Evolutionary conservation across 2,888 invertebrate species (phyloP).

Genomic region (Parapristionchus giblindavisi): DNA sequence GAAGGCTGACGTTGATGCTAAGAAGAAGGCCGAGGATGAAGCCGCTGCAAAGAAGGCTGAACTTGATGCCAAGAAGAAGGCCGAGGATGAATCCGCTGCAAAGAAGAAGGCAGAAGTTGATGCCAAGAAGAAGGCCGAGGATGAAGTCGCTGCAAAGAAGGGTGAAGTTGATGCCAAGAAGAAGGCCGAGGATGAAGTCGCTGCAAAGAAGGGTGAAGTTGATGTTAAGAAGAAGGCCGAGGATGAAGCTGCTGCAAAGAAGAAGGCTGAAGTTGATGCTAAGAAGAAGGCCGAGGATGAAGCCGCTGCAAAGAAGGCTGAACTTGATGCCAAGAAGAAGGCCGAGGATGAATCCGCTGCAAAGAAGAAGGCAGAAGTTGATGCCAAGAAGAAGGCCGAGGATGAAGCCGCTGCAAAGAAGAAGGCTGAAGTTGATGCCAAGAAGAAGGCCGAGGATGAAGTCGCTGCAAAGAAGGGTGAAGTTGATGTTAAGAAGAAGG

Average conservation of each 20-base stretch:
- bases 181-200: background rate
- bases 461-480: background rate
- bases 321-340: background rate
- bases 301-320: background rate
- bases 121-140: background rate
- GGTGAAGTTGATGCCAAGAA: background rate
- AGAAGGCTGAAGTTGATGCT: background rate
- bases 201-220: background rate
- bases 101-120: background rate
- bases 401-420: background rate
- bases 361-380: background rate
- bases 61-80: background rate
- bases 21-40: background rate
- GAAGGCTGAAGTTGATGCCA: background rate
- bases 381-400: background rate
- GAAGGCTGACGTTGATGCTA: background rate
- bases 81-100: background rate
- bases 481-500: background rate
- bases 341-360: background rate
- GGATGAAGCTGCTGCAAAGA: background rate
- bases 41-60: background rate
- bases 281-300: background rate
- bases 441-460: background rate
- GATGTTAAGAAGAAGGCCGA: background rate
- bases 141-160: background rate